phyloP scores from a whole-genome alignment of 2,113 vertebrate genomes.

The Zosterops borbonicus region DNA sequence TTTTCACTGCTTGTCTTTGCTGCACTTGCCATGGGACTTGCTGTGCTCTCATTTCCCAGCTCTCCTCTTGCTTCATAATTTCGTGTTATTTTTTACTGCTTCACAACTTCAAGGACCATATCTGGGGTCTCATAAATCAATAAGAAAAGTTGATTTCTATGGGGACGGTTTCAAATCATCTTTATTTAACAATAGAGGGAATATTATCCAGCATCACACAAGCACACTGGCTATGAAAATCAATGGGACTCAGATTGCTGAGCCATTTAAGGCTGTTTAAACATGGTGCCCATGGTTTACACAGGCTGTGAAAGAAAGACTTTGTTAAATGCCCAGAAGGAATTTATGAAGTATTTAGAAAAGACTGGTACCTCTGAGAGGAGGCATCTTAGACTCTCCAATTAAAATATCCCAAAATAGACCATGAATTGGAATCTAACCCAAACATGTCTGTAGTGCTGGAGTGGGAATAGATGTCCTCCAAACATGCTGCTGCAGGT shows the following conservation, averaged over 20 bases:
- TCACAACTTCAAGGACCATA: neutral
- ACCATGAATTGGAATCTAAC: slow-evolving; percentile 10
- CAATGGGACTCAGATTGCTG: slow-evolving; percentile 18
- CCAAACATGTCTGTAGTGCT: neutral
- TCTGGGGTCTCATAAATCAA: neutral
- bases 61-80: neutral
- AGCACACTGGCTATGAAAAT: slow-evolving; percentile 25
- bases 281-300: neutral
- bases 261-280: slow-evolving; percentile 39
- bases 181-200: slow-evolving; percentile 33
- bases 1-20: neutral
- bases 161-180: neutral
- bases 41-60: neutral
- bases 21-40: neutral
- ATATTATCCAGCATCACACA: neutral
- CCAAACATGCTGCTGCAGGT: neutral
- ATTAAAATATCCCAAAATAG: slow-evolving; percentile 56
- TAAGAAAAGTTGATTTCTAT: slow-evolving; percentile 33
- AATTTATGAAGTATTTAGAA: slow-evolving; percentile 40
- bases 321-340: slow-evolving; percentile 19
- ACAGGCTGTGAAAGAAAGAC: neutral
- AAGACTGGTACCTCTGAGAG: slow-evolving; percentile 20
- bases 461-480: slow-evolving; percentile 16
- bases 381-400: slow-evolving; percentile 9
- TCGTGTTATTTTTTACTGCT: neutral